Base-by-base conservation (phyloP, 2,888 invertebrate genomes). In the Xylota sylvarum region DNA sequence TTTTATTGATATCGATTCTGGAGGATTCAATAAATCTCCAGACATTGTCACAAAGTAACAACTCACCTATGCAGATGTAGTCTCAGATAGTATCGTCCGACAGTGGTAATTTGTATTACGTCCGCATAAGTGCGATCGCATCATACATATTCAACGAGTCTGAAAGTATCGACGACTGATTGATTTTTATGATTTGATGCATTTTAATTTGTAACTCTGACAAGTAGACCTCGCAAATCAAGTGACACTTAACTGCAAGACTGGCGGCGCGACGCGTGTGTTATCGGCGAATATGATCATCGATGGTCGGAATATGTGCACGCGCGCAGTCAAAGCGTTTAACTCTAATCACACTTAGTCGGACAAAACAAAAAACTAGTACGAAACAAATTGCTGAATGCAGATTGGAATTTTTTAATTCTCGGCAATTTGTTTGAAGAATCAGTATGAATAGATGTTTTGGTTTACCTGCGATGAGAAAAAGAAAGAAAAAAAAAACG, bases 161-260 rank as follows among this genome's bases (percentile, higher is more conserved):
- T 14, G 60, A 46, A 35, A 48, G 30, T 23, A 23, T 23, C 23
- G 23, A 17, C 72, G 72, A 73, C 73, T 77, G 81, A 70, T 86
- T 77, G 85, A 81, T 82, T 78, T 78, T 82, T 86, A 77, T 86
- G 73, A 82, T 78, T 78, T 86, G 82, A 86, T 73, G 86, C 82
- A 82, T 86, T 86, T 72, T 86, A 82, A 86, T 82, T 82, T 64
- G 82, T 55, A 78, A 37, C 73, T n/a, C n/a, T 58, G 76, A 81
- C 82, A 73, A 80, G 64, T 65, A 50, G 73, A 84, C 73, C 74
- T 79, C 79, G 84, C 79, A 58, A 79, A 74, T 74, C 74, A 79
- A 79, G 56, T 80, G 84, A 84, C 79, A 84, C 84, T 84, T 73
- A 56, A 52, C 19, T 46, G 43, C 46, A 69, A 46, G 40, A 62